Evolutionary conservation across 2,797 vertebrate species (phyloP).

Genomic region (Trematomus bernacchii): DNA sequence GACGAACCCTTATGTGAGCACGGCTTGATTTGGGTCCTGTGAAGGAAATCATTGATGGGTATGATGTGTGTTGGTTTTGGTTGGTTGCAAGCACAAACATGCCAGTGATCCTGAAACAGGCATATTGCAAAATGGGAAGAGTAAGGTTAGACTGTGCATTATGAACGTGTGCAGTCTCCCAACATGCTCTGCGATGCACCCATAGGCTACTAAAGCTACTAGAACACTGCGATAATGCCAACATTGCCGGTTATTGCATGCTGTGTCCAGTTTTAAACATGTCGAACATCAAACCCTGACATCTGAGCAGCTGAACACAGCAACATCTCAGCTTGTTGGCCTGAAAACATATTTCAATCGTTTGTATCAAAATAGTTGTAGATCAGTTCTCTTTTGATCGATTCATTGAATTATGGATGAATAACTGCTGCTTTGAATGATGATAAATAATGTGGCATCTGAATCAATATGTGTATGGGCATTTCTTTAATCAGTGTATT

Average conservation of each 20-base stretch:
- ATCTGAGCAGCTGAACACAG: background rate
- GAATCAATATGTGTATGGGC: background rate
- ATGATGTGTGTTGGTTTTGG: background rate
- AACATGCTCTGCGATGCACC: background rate
- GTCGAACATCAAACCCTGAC: background rate
- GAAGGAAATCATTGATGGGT: background rate
- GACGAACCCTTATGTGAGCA: background rate
- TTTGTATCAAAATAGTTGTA: background rate
- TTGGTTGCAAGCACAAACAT: background rate
- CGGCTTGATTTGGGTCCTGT: background rate
- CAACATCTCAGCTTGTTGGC: background rate
- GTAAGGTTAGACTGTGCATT: background rate
- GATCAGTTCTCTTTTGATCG: background rate
- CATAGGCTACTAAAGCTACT: background rate
- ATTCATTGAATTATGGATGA: background rate
- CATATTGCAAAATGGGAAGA: background rate
- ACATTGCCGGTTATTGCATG: background rate
- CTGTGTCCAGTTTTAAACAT: background rate
- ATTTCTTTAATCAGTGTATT: no score
- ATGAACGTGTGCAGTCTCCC: background rate
- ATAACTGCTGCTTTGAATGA: background rate
- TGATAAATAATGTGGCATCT: background rate
- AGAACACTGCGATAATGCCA: background rate
- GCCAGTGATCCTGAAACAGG: slow-evolving; percentile 1
- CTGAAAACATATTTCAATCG: background rate